phyloP scores from a whole-genome alignment of 2,888 invertebrate species.

The Glomeris marginata region DNA sequence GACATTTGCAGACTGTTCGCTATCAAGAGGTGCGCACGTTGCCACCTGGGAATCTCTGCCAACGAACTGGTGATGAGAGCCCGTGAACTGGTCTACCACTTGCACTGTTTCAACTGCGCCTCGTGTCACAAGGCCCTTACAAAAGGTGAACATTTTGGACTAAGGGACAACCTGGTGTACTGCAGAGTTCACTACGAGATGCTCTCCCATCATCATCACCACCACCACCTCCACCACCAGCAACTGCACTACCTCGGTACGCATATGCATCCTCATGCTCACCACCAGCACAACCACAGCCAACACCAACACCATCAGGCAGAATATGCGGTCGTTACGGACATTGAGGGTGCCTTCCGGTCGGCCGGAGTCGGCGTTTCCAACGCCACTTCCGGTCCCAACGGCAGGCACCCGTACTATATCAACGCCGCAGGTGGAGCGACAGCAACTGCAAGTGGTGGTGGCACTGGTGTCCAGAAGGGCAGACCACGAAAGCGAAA shows the following conservation, averaged over 20 bases:
- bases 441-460: no score
- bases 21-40: constrained; percentile 68
- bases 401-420: no score
- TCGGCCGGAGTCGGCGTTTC: constrained; percentile 15
- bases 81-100: constrained; percentile 52
- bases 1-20: constrained; percentile 59
- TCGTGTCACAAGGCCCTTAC: constrained; percentile 59
- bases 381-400: constrained; percentile 11
- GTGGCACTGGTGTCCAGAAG: constrained; percentile 46
- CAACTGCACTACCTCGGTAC: constrained; percentile 9
- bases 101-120: constrained; percentile 12
- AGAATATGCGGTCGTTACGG: constrained; percentile 9
- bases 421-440: no score
- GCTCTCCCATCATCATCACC: constrained; percentile 27
- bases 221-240: constrained; percentile 13
- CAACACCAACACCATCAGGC: constrained; percentile 9
- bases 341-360: not conserved
- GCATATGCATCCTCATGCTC: constrained; percentile 12
- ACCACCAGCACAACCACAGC: no score
- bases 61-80: constrained; percentile 85
- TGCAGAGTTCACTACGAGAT: constrained; percentile 54
- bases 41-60: constrained; percentile 66
- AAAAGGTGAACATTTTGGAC: constrained; percentile 82
- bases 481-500: constrained; percentile 68
- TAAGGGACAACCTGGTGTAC: constrained; percentile 60